A percentile compares a stretch with the other conserved stretches of the same genome.
Evolutionary conservation across 2,113 vertebrate species (phyloP).

Genomic region (Dolichallabes microphthalmus): DNA sequence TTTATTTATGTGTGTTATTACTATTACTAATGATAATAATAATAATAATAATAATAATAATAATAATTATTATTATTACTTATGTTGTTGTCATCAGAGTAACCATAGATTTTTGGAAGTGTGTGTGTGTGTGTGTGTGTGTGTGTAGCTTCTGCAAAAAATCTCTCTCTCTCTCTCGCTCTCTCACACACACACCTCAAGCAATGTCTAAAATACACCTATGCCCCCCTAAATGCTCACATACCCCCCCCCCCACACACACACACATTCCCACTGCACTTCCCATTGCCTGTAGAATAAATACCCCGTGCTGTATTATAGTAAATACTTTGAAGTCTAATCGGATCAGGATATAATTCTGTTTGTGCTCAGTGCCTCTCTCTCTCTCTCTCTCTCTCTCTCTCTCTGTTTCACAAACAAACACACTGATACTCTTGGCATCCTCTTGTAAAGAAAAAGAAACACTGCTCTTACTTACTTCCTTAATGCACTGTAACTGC

Average conservation of each 20-base stretch:
- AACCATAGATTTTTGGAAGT: not conserved
- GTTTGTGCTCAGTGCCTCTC: not conserved
- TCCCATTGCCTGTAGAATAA: not conserved
- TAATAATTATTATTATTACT: not conserved
- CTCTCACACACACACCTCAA: not conserved
- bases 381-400: slow-evolving; percentile 6
- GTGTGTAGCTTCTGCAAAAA: too few species aligned
- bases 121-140: not conserved
- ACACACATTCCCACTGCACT: not conserved
- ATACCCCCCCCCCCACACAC: not conserved
- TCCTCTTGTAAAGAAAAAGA: slow-evolving; percentile 65
- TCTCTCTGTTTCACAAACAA: not conserved
- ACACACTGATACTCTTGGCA: slow-evolving; percentile 21
- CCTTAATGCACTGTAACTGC: slow-evolving; percentile 63
- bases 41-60: not conserved
- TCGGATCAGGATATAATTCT: slow-evolving; percentile 14
- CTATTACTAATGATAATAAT: not conserved
- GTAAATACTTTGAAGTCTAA: not conserved
- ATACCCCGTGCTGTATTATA: not conserved
- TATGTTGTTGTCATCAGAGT: not conserved
- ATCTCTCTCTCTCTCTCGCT: too few species aligned
- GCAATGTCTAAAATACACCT: too few species aligned
- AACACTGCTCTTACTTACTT: slow-evolving; percentile 81
- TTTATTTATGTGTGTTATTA: not conserved
- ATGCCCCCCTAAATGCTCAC: not conserved